These are phyloP conservation scores for Pogona vitticeps DNA, from an alignment of 2,113 vertebrate species.

Conservation along the genomic window DNA sequence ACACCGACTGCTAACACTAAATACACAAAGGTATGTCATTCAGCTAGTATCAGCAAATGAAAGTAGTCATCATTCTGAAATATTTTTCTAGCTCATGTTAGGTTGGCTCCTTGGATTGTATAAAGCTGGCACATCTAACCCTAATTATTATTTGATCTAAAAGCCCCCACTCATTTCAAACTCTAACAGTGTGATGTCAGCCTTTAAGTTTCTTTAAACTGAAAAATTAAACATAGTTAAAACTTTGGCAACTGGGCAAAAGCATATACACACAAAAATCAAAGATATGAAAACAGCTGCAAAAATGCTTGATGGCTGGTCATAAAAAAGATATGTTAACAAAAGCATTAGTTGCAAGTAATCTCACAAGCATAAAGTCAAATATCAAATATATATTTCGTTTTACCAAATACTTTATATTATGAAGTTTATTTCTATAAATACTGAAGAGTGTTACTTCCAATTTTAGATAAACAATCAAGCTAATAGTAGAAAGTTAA, in stretches of 20 bases:
- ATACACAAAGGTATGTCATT: neutral
- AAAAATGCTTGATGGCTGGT: neutral
- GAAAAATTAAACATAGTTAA: slow-evolving; percentile 8
- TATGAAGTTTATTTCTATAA: neutral
- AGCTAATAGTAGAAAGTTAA: neutral
- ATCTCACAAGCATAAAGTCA: neutral
- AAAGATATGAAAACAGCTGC: neutral
- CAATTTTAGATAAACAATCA: neutral
- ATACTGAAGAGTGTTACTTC: neutral
- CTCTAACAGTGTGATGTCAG: slow-evolving; percentile 4
- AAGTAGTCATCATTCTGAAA: neutral
- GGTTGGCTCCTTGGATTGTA: slow-evolving; percentile 26
- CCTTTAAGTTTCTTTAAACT: neutral
- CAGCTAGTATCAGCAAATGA: neutral
- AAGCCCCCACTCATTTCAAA: neutral
- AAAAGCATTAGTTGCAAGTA: neutral
- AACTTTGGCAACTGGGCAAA: neutral
- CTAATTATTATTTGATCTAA: neutral
- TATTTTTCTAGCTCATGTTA: slow-evolving; percentile 30
- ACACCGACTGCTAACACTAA: neutral
- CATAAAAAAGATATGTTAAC: neutral
- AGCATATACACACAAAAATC: neutral
- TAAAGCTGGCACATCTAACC: neutral
- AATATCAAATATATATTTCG: too few relatives aligned
- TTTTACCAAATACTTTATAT: neutral